phyloP scores from a whole-genome alignment of 2,888 invertebrate genomes.

The Spilosoma lubricipeda region DNA sequence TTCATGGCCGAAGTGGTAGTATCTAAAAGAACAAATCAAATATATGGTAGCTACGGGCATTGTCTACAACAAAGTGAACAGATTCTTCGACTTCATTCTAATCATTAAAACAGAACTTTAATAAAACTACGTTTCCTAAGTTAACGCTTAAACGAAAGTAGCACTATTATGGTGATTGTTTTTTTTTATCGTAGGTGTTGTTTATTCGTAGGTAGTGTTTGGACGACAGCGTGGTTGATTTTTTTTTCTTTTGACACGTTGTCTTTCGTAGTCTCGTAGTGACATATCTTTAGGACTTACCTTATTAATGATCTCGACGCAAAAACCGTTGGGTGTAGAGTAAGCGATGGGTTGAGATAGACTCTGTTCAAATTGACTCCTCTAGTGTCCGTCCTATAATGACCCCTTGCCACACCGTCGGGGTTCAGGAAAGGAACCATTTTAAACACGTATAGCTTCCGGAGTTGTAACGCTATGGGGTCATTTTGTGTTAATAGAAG shows the following conservation, averaged over 20 bases:
- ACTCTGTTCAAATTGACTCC: slow-evolving; percentile 96
- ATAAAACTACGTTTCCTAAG: not conserved
- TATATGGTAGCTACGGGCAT: not conserved
- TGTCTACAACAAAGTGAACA: not conserved
- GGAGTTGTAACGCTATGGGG: slow-evolving; percentile 89
- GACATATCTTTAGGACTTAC: slow-evolving; percentile 59
- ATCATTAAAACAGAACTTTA: not conserved
- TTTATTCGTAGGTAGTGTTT: not conserved
- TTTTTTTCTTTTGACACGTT: no score
- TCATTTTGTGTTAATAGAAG: slow-evolving; percentile 91
- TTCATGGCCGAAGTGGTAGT: slow-evolving; percentile 89
- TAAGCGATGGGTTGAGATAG: slow-evolving; percentile 91
- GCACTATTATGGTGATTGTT: not conserved
- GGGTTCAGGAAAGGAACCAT: slow-evolving; percentile 96
- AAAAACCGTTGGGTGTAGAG: slow-evolving; percentile 93
- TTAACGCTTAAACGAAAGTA: not conserved
- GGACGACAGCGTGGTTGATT: not conserved
- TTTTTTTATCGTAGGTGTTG: not conserved
- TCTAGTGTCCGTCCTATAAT: slow-evolving; percentile 94
- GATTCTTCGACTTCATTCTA: not conserved
- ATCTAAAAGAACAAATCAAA: slow-evolving; percentile 72
- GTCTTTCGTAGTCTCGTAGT: not conserved
- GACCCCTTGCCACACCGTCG: slow-evolving; percentile 94
- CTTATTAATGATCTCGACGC: slow-evolving; percentile 92
- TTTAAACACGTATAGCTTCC: slow-evolving; percentile 94